Base-by-base conservation (phyloP, 2,797 vertebrate species). In the Dryobates pubescens region DNA sequence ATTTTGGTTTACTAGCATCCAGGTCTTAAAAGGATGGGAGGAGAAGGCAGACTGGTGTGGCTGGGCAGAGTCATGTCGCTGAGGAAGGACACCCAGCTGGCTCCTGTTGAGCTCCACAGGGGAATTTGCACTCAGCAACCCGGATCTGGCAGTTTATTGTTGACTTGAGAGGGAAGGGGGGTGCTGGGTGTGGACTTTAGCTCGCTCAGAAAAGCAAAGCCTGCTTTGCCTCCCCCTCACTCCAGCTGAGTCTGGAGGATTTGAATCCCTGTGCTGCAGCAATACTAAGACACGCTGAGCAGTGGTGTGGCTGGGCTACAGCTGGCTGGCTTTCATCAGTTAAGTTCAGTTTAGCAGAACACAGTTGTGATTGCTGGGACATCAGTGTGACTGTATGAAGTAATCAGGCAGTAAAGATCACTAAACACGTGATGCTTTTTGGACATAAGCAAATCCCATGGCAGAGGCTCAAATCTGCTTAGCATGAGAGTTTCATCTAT, bases 31-130 rank as follows among this genome's bases (percentile, higher is more conserved):
- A 47, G 49, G 23, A 36, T 74, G 78, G 86, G 86, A 59, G 84
- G 65, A 65, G 53, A 32, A 86, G 64, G 32, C 56, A 92, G 43
- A 26, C 45, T 79, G 82, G 70, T 29, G 58, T 7, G 14, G 86
- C 49, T 13, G 6, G 75, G 80, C 93, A 62, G 79, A 91, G 30
- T 62, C 86, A 47, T 0, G 0, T 38, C 16, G 26, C 64, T 4
- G 11, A 86, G 71, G 74, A 79, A 70, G 61, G 38, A 45, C 2
- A 20, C 29, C 10, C 94, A 96, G 94, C 93, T 95, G 96, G 93
- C 94, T 96, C 29, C 16, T 62, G 38, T 93, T 90, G 87, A 78
- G 51, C 32, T 34, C 80, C 80, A 77, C 4, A 2, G 38, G 85
- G 82, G 93, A 93, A 89, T 36, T 79, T 87, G 76, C 63, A 86